Conservation (phyloP, 2,888 invertebrate genomes). For the Lutraria lutraria region DNA sequence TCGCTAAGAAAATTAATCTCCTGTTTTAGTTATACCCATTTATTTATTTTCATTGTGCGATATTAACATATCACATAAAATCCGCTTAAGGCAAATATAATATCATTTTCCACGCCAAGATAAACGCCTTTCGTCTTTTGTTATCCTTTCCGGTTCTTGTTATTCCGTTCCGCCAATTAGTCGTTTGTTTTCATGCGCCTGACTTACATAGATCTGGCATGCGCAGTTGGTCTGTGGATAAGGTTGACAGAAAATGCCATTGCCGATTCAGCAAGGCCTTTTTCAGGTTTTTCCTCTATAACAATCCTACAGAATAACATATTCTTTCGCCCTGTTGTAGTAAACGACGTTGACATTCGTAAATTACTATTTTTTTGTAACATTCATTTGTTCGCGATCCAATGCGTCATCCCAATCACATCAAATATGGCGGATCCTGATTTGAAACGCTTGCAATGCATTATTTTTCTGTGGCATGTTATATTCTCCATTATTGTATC, state of each 20-base stretch:
- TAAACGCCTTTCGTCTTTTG: too few species aligned
- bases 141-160: background rate
- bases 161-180: background rate
- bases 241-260: slow-evolving; percentile 75
- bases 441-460: background rate
- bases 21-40: too few species aligned
- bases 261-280: slow-evolving; percentile 81
- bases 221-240: slow-evolving; percentile 36
- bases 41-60: too few species aligned
- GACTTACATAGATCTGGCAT: slow-evolving; percentile 20
- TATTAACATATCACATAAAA: too few species aligned
- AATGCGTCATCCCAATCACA: background rate
- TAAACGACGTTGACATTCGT: background rate
- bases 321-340: background rate
- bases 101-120: too few species aligned
- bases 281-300: slow-evolving; percentile 74
- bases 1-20: too few species aligned
- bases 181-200: slow-evolving; percentile 14
- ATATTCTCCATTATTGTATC: background rate
- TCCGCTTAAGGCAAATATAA: too few species aligned
- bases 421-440: slow-evolving; percentile 10
- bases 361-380: background rate
- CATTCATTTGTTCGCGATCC: background rate
- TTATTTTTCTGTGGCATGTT: background rate
- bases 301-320: background rate